Evolutionary conservation across 2,113 vertebrate genomes (phyloP).

Genomic region (Choloepus hoffmanni): DNA sequence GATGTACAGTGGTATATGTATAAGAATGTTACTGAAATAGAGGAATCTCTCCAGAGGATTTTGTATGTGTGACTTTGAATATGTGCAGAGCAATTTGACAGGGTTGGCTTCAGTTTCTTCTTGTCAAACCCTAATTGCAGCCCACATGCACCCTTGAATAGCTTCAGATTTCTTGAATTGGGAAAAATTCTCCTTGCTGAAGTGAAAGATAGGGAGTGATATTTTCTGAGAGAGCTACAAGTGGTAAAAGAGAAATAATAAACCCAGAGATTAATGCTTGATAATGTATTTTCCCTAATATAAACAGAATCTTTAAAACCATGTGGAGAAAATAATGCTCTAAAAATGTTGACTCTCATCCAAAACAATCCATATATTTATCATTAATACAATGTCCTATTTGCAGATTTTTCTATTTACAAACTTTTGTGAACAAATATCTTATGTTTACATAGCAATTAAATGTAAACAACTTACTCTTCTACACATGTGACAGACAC

Average conservation of each 20-base stretch:
- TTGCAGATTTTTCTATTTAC: neutral
- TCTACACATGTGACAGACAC: neutral
- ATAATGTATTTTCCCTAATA: neutral
- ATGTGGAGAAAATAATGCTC: neutral
- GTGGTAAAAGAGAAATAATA: neutral
- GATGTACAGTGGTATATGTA: neutral
- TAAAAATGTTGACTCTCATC: neutral
- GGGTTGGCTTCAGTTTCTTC: neutral
- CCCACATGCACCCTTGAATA: neutral
- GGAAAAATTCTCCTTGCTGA: neutral
- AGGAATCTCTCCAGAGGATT: neutral
- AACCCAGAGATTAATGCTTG: neutral
- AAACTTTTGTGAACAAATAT: neutral
- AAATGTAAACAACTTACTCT: neutral
- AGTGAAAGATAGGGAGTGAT: neutral
- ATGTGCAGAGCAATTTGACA: neutral
- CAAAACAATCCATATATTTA: neutral
- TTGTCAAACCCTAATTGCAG: neutral
- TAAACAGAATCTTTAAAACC: neutral
- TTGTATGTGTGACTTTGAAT: neutral
- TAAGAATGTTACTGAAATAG: neutral
- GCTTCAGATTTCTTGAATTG: conserved; percentile 45
- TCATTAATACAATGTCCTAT: neutral
- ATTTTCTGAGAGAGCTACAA: neutral
- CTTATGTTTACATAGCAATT: neutral